Evolutionary conservation across 1,140 invertebrate genomes (phyloP), one percentile per base, ranked within the genome.

Genomic region (Drosophila busckii): DNA sequence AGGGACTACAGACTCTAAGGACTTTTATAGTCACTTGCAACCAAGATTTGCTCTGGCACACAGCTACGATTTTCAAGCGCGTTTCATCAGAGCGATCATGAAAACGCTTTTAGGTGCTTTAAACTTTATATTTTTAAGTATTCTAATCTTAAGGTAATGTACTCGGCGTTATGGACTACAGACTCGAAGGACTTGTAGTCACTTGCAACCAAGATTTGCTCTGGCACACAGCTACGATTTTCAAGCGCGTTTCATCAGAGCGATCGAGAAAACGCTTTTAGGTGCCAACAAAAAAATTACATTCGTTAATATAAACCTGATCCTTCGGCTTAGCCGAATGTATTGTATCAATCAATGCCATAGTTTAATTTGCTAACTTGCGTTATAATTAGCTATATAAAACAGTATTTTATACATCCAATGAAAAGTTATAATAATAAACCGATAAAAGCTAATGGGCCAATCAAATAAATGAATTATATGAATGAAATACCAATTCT

Each of bases 251-350:
- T 59, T 4, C 68, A 17, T 10, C 6, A 32, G n/a, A n/a, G 64
- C 75, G 37, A 4, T 12, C 75, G 62, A 58, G 75, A 80, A 80
- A 80, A 82, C 75, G 75, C 73, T 80, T 80, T 80, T 69, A 73
- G 73, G 63, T 80, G 73, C 70, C 22, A 13, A 2, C n/a, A n/a
- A n/a, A n/a, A n/a, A n/a, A n/a, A n/a, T n/a, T n/a, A n/a, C n/a
- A n/a, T n/a, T n/a, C n/a, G n/a, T n/a, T n/a, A n/a, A n/a, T n/a
- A n/a, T n/a, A n/a, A n/a, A n/a, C n/a, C n/a, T n/a, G n/a, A n/a
- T n/a, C n/a, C n/a, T n/a, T n/a, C n/a, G n/a, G n/a, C n/a, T n/a
- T n/a, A n/a, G n/a, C n/a, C n/a, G n/a, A n/a, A n/a, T n/a, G n/a
- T n/a, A n/a, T n/a, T n/a, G n/a, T n/a, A n/a, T n/a, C n/a, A n/a